Evolutionary conservation across 2,888 invertebrate genomes (phyloP).

Genomic region (Melinaea marsaeus): DNA sequence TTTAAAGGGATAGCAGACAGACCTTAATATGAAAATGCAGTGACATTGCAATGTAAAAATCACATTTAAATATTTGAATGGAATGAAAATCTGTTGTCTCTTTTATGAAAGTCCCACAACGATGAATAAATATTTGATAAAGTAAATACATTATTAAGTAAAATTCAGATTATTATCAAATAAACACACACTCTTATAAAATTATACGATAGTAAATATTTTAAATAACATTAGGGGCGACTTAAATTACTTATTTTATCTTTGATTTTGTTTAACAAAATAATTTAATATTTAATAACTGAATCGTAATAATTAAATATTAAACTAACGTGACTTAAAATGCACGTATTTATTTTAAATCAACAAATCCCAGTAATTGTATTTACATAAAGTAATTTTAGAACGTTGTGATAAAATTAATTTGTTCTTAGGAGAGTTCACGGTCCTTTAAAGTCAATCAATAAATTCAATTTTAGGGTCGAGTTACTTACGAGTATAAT

Average conservation of each 20-base stretch:
- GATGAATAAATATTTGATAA: not conserved
- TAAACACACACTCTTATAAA: too few species aligned
- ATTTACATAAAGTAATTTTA: not conserved
- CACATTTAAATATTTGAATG: conserved; percentile 25
- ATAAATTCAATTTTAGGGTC: conserved; percentile 6
- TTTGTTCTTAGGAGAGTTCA: not conserved
- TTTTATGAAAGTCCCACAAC: not conserved
- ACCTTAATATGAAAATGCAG: conserved; percentile 34
- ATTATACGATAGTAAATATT: too few species aligned
- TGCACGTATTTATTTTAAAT: too few species aligned
- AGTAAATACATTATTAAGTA: not conserved
- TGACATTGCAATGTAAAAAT: conserved; percentile 29
- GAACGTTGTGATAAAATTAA: too few species aligned
- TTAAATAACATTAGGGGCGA: too few species aligned
- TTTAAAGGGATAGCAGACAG: conserved; percentile 26
- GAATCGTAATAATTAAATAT: too few species aligned
- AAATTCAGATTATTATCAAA: too few species aligned
- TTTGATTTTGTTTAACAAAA: too few species aligned
- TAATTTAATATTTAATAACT: too few species aligned
- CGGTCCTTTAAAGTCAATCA: not conserved
- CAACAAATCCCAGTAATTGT: too few species aligned
- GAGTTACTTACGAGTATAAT: not conserved
- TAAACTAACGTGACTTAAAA: too few species aligned
- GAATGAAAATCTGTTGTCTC: conserved; percentile 20
- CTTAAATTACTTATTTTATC: too few species aligned